Evolutionary conservation across 2,113 vertebrate genomes (phyloP).

Genomic region (Sitta europaea): DNA sequence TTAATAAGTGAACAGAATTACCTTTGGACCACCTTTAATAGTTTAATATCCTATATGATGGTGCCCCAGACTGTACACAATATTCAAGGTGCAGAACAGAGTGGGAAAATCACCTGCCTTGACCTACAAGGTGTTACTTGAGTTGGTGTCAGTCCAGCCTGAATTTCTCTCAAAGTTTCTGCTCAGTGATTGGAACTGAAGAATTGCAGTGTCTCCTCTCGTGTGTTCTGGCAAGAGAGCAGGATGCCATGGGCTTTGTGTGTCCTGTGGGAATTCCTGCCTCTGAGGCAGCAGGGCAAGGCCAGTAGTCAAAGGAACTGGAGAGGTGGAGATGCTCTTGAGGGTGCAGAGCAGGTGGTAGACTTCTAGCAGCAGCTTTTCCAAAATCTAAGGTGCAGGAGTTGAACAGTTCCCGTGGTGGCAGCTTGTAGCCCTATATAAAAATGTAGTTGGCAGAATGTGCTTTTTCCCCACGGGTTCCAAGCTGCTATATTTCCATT

Average conservation of each 20-base stretch:
- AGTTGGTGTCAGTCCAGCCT: background rate
- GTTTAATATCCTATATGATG: background rate
- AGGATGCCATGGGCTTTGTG: background rate
- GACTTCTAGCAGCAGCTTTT: background rate
- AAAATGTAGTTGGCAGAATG: background rate
- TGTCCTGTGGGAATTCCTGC: background rate
- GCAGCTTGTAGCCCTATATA: background rate
- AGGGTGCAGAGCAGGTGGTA: background rate
- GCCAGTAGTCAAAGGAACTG: background rate
- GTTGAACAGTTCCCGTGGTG: background rate
- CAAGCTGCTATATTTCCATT: background rate
- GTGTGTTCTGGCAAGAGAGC: background rate
- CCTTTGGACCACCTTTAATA: background rate
- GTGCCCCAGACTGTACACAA: background rate
- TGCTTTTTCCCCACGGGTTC: background rate
- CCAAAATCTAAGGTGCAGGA: background rate
- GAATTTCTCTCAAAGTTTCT: background rate
- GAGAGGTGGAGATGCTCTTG: background rate
- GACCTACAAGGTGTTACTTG: background rate
- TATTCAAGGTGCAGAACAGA: background rate
- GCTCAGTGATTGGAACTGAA: background rate
- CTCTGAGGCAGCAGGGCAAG: background rate
- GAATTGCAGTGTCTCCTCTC: background rate
- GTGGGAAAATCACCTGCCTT: background rate
- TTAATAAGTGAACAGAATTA: background rate